A percentile compares a stretch with the other conserved stretches of the same genome.
Evolutionary conservation across 2,888 invertebrate species (phyloP).

Genomic region (Dynastes tityus): DNA sequence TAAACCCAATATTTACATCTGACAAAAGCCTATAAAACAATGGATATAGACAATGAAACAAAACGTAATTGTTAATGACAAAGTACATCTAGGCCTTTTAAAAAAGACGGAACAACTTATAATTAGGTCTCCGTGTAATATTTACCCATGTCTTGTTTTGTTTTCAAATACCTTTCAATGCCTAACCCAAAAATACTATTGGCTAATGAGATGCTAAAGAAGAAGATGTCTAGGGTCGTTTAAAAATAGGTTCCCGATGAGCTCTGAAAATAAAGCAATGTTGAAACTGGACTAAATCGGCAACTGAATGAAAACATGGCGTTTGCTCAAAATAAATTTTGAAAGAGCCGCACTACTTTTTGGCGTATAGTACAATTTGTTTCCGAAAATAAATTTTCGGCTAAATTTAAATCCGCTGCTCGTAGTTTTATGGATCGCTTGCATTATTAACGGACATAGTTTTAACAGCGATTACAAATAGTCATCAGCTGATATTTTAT

Average conservation of each 20-base stretch:
- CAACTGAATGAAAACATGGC: constrained; percentile 44
- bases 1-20: too few relatives aligned
- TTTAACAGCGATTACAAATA: neutral
- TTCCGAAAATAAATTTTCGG: constrained; percentile 31
- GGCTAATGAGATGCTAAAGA: constrained; percentile 42
- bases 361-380: constrained; percentile 34
- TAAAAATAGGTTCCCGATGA: constrained; percentile 38
- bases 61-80: too few relatives aligned
- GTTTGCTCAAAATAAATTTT: constrained; percentile 35
- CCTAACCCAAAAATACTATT: constrained; percentile 9
- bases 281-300: constrained; percentile 39
- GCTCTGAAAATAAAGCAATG: constrained; percentile 47
- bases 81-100: too few relatives aligned
- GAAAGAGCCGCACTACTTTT: constrained; percentile 21
- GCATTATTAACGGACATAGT: constrained; percentile 9
- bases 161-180: constrained; percentile 6
- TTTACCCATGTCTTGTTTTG: neutral
- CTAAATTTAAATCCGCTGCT: constrained; percentile 33
- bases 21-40: too few relatives aligned
- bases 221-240: constrained; percentile 41
- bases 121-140: too few relatives aligned
- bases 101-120: too few relatives aligned
- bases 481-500: neutral
- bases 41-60: too few relatives aligned
- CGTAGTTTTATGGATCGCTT: constrained; percentile 3